Percentiles rank a stretch among this genome's conserved stretches.
phyloP scores from a whole-genome alignment of 2,888 invertebrate genomes.

The Protonemura montana region DNA sequence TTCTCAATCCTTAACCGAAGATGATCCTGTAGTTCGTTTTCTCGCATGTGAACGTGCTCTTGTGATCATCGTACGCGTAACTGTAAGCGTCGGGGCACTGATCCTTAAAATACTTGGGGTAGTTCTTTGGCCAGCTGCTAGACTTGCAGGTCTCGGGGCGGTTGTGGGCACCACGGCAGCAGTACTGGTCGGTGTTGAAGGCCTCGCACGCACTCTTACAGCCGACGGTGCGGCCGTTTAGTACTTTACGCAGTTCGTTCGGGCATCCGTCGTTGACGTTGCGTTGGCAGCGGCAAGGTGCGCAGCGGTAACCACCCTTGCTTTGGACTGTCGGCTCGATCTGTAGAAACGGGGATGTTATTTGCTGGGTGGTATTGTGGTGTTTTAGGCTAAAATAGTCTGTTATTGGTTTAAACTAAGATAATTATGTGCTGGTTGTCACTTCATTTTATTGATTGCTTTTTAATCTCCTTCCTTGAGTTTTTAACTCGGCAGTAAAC shows the following conservation, averaged over 20 bases:
- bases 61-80: constrained; percentile 64
- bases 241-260: constrained; percentile 52
- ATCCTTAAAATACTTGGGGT: constrained; percentile 59
- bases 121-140: constrained; percentile 56
- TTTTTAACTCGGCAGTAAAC: too few relatives aligned
- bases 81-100: constrained; percentile 64
- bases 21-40: constrained; percentile 43
- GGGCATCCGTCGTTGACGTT: constrained; percentile 59
- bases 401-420: too few relatives aligned
- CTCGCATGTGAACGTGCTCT: constrained; percentile 61
- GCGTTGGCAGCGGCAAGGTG: constrained; percentile 54
- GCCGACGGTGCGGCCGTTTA: constrained; percentile 55
- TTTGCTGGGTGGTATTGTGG: too few relatives aligned
- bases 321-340: not conserved
- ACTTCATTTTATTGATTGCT: too few relatives aligned
- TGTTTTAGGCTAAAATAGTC: too few relatives aligned
- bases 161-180: constrained; percentile 59
- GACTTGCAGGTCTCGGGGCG: constrained; percentile 59
- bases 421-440: too few relatives aligned
- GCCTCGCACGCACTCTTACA: constrained; percentile 62
- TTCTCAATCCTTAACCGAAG: constrained; percentile 37
- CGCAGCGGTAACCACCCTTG: constrained; percentile 56
- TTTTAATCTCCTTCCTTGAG: too few relatives aligned
- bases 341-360: not conserved
- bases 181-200: constrained; percentile 61